Evolutionary conservation across 2,797 vertebrate species (phyloP).

Genomic region (Stomatorhinus walkeri): DNA sequence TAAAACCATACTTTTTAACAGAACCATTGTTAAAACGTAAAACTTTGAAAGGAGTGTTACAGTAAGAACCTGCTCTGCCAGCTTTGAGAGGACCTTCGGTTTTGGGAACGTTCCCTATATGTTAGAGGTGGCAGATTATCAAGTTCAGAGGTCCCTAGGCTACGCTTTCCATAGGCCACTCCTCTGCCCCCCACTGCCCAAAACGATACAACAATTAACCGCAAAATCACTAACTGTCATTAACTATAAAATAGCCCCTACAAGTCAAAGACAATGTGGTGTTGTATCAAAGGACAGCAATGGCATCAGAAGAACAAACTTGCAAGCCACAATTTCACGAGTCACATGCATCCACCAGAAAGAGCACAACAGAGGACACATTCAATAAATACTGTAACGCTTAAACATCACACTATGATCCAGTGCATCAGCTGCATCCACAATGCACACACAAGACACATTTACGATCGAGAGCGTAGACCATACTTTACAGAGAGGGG

Average conservation of each 20-base stretch:
- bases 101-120: background rate
- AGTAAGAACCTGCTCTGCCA: background rate
- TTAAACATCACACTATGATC: background rate
- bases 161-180: background rate
- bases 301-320: background rate
- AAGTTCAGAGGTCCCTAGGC: background rate
- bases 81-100: background rate
- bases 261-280: background rate
- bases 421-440: background rate
- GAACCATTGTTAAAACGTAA: background rate
- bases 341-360: background rate
- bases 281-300: background rate
- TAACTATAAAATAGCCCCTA: background rate
- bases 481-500: background rate
- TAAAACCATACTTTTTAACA: background rate
- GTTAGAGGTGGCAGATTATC: background rate
- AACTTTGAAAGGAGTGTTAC: background rate
- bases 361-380: background rate
- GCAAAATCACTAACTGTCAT: background rate
- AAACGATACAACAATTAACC: background rate
- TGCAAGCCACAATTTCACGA: background rate
- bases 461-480: background rate
- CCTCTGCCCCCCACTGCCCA: background rate
- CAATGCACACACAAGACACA: background rate
- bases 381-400: background rate